A percentile compares a stretch with the other conserved stretches of the same genome.
Conservation (phyloP, 2,797 vertebrate genomes). For the Typhlichthys eigenmanni region DNA sequence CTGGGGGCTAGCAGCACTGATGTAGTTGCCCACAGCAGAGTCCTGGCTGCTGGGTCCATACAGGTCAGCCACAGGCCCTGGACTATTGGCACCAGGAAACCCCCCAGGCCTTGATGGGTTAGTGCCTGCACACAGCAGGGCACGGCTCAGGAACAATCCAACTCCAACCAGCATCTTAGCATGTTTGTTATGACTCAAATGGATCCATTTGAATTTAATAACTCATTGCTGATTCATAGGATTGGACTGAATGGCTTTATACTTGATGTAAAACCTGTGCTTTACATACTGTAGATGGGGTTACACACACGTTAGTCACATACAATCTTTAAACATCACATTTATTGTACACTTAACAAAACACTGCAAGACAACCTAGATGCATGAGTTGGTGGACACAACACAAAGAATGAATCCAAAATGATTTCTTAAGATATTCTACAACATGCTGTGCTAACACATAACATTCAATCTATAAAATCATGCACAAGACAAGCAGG, state of each 20-base stretch:
- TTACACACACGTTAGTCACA: constrained; percentile 8
- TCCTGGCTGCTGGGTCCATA: constrained; percentile 95
- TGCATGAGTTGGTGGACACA: constrained; percentile 12
- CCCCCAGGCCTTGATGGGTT: constrained; percentile 94
- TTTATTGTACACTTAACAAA: constrained; percentile 20
- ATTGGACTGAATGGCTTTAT: constrained; percentile 40
- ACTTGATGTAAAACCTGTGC: background rate
- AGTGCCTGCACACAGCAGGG: constrained; percentile 85
- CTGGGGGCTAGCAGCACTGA: constrained; percentile 92
- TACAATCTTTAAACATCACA: background rate
- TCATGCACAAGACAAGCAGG: constrained; percentile 88
- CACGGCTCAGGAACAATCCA: constrained; percentile 77
- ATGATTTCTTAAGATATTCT: constrained; percentile 90
- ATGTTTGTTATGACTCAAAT: constrained; percentile 11
- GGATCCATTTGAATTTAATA: constrained; percentile 45
- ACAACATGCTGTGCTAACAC: constrained; percentile 87
- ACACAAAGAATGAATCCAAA: constrained; percentile 83
- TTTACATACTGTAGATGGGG: background rate
- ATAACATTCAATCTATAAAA: constrained; percentile 84
- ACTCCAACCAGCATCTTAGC: background rate
- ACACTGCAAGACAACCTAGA: constrained; percentile 3
- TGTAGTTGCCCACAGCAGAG: constrained; percentile 90
- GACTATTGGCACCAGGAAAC: constrained; percentile 96
- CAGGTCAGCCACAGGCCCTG: constrained; percentile 94
- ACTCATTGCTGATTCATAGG: constrained; percentile 69